A percentile compares a stretch with the other conserved stretches of the same genome.
phyloP scores from a whole-genome alignment of 53 echinoderm and acorn worm genomes.

The Holothuria leucospilota region DNA sequence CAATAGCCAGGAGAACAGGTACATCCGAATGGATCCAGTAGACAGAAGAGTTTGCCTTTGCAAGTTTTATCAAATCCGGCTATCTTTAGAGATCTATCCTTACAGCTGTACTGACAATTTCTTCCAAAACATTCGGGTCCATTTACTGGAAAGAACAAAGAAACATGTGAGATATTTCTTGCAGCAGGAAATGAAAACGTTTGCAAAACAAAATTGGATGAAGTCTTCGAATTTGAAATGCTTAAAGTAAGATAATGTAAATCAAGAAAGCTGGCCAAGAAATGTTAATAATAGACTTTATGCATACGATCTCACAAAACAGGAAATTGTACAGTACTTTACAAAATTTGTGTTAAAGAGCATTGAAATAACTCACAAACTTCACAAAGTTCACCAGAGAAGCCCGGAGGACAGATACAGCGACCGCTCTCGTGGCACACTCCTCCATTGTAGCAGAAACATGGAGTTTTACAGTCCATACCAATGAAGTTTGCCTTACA shows the following conservation, averaged over 20 bases:
- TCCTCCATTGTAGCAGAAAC: conserved; percentile 14
- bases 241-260: no score
- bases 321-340: no score
- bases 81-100: not conserved
- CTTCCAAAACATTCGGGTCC: not conserved
- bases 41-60: conserved; percentile 5
- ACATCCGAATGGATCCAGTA: conserved; percentile 1
- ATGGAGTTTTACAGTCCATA: not conserved
- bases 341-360: no score
- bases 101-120: conserved; percentile 9
- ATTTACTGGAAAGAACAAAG: not conserved
- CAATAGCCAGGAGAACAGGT: conserved; percentile 5
- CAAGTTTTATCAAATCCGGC: not conserved
- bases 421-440: not conserved
- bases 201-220: no score
- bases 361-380: conserved; percentile 22
- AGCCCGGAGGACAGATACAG: conserved; percentile 15
- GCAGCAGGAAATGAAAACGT: no score
- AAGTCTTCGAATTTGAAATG: no score
- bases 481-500: not conserved
- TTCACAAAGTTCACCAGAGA: conserved; percentile 18
- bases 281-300: no score
- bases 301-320: no score
- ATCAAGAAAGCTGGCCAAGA: no score
- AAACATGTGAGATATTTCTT: no score